Conservation (phyloP, 2,888 invertebrate species). For the Tupiocoris notatus region DNA sequence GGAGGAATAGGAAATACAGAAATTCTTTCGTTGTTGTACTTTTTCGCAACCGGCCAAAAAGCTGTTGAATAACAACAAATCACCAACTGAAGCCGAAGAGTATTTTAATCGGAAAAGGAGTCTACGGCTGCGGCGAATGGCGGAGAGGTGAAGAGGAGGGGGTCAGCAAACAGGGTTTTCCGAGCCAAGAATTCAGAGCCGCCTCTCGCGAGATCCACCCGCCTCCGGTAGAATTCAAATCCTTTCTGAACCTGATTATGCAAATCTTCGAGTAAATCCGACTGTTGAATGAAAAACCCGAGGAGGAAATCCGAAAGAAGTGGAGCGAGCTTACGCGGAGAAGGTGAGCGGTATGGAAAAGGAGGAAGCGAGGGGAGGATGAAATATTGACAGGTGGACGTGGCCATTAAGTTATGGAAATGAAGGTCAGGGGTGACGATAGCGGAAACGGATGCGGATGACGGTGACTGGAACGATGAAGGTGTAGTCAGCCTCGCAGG, state of each 20-base stretch:
- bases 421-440: constrained; percentile 15
- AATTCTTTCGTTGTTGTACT: not conserved
- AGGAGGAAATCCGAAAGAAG: not conserved
- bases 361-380: too few species aligned
- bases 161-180: not conserved
- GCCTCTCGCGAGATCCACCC: not conserved
- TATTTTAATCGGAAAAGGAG: not conserved
- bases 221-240: constrained; percentile 1
- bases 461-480: not conserved
- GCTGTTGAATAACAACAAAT: constrained; percentile 4
- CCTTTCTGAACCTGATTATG: constrained; percentile 30
- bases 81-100: not conserved
- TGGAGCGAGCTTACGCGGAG: not conserved
- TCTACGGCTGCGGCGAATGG: not conserved
- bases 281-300: constrained; percentile 27
- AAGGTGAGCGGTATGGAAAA: not conserved
- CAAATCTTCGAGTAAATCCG: constrained; percentile 20
- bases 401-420: constrained; percentile 31
- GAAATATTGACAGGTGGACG: constrained; percentile 28
- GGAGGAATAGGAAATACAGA: not conserved
- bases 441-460: not conserved
- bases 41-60: not conserved
- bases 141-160: not conserved
- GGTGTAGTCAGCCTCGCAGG: constrained; percentile 3
- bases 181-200: constrained; percentile 3